phyloP scores from a whole-genome alignment of 1,140 invertebrate genomes.

The Diorhabda sublineata region DNA sequence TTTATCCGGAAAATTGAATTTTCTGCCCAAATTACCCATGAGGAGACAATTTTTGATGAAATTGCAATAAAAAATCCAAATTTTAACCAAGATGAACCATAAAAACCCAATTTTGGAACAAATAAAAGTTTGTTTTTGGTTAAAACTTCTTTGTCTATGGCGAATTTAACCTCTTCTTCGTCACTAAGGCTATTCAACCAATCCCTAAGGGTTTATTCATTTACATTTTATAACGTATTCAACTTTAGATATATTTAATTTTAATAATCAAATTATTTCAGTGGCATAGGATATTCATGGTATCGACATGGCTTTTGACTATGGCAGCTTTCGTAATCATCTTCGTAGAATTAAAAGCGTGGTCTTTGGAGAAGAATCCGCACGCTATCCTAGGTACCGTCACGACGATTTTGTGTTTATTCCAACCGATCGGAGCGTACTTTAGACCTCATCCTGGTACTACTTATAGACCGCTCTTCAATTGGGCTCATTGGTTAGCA shows the following conservation, averaged over 20 bases:
- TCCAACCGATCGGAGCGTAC: slow-evolving; percentile 81
- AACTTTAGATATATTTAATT: background rate
- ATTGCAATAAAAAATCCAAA: too few relatives aligned
- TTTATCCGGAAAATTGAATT: too few relatives aligned
- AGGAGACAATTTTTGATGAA: too few relatives aligned
- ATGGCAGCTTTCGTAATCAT: slow-evolving; percentile 76
- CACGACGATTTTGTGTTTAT: slow-evolving; percentile 74
- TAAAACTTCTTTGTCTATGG: too few relatives aligned
- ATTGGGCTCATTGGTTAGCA: slow-evolving; percentile 91
- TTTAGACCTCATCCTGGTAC: slow-evolving; percentile 83
- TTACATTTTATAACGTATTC: background rate
- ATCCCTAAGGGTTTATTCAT: background rate
- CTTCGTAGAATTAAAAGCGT: slow-evolving; percentile 76
- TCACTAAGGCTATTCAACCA: too few relatives aligned
- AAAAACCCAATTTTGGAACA: too few relatives aligned
- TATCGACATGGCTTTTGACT: slow-evolving; percentile 75
- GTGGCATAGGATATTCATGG: slow-evolving; percentile 84
- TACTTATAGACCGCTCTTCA: slow-evolving; percentile 78
- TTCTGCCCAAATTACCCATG: too few relatives aligned
- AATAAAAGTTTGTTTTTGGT: too few relatives aligned
- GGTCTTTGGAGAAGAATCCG: slow-evolving; percentile 66
- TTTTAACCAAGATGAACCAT: too few relatives aligned
- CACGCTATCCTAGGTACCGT: slow-evolving; percentile 78
- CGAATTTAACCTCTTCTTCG: too few relatives aligned
- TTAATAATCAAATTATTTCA: slow-evolving; percentile 46